phyloP scores from a whole-genome alignment of 2,113 vertebrate genomes.

The Neogobius melanostomus region DNA sequence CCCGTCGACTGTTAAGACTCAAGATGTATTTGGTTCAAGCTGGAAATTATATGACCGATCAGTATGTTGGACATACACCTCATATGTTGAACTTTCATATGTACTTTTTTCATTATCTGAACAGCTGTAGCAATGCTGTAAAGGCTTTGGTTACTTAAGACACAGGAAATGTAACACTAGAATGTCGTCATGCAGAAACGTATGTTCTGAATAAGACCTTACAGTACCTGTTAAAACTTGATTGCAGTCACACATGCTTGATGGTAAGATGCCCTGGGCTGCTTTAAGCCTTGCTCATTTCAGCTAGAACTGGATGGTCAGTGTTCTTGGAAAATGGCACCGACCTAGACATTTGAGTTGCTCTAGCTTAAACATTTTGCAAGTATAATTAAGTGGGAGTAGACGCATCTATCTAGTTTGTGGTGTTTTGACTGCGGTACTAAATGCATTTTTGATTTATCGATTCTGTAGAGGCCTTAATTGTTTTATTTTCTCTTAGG shows the following conservation, averaged over 20 bases:
- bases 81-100: constrained; percentile 6
- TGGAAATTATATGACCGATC: constrained; percentile 6
- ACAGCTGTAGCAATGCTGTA: constrained; percentile 2
- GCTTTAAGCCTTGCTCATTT: constrained; percentile 31
- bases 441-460: constrained; percentile 61
- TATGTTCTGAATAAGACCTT: constrained; percentile 37
- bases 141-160: constrained; percentile 33
- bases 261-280: constrained; percentile 47
- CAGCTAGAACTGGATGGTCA: neutral
- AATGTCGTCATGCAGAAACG: constrained; percentile 24
- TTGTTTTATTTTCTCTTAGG: constrained; percentile 59
- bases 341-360: constrained; percentile 7
- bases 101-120: constrained; percentile 3
- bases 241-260: constrained; percentile 25
- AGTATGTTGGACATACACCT: neutral
- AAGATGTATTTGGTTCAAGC: constrained; percentile 11
- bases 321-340: constrained; percentile 12
- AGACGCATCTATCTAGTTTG: constrained; percentile 24
- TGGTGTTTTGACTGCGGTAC: constrained; percentile 53
- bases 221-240: constrained; percentile 72
- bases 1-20: neutral
- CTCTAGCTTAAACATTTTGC: neutral
- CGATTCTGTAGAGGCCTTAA: constrained; percentile 80
- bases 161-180: constrained; percentile 23
- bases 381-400: constrained; percentile 10